phyloP scores from a whole-genome alignment of 2,888 invertebrate genomes.

The Mythimna lalbum region DNA sequence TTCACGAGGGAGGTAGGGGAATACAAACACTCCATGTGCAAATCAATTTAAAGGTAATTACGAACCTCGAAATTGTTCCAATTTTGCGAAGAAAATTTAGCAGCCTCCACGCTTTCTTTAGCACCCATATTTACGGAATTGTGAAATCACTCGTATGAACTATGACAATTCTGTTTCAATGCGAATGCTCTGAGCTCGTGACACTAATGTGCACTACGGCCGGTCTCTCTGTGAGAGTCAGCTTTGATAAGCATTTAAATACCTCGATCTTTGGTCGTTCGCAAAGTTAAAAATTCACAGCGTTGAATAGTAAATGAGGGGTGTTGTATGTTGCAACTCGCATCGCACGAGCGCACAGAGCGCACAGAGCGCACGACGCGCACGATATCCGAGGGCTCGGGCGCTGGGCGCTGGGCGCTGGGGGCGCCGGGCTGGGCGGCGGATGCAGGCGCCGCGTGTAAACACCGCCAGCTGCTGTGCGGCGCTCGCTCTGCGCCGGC shows the following conservation, averaged over 20 bases:
- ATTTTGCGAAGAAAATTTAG: slow-evolving; percentile 95
- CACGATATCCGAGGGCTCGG: slow-evolving; percentile 64
- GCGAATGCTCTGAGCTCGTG: slow-evolving; percentile 87
- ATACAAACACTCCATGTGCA: slow-evolving; percentile 90
- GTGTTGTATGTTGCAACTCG: slow-evolving; percentile 83
- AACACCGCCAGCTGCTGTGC: slow-evolving; percentile 87
- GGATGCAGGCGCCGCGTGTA: slow-evolving; percentile 85
- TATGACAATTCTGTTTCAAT: slow-evolving; percentile 87
- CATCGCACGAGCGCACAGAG: slow-evolving; percentile 67
- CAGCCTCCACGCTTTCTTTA: slow-evolving; percentile 95
- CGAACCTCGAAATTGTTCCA: slow-evolving; percentile 95
- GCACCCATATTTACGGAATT: slow-evolving; percentile 93
- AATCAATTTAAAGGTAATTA: slow-evolving; percentile 88
- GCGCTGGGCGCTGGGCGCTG: slow-evolving; percentile 68
- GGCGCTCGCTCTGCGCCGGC: slow-evolving; percentile 74
- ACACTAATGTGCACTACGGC: slow-evolving; percentile 87
- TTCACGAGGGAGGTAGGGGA: slow-evolving; percentile 86
- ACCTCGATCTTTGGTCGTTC: slow-evolving; percentile 86
- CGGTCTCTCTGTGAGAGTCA: slow-evolving; percentile 83
- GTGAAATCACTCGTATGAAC: slow-evolving; percentile 88
- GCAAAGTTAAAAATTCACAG: slow-evolving; percentile 88
- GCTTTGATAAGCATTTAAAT: slow-evolving; percentile 86
- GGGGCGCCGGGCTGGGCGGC: slow-evolving; percentile 69
- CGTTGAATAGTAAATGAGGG: slow-evolving; percentile 88
- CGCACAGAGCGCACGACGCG: slow-evolving; percentile 58